Base-by-base conservation (phyloP, 1,140 invertebrate species). In the Phenacoccus solenopsis region DNA sequence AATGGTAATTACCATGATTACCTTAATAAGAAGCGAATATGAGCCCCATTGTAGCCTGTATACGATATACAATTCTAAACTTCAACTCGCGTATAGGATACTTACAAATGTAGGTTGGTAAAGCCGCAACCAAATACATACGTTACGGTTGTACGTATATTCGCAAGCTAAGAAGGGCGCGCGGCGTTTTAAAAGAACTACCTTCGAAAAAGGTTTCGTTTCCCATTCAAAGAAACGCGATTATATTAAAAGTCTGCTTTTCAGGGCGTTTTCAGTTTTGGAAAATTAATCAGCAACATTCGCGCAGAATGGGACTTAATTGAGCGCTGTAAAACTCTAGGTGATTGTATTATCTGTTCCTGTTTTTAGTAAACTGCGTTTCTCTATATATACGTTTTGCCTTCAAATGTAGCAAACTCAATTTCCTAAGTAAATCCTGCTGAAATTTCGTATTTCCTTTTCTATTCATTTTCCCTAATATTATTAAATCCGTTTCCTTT, bases 391-490 rank as follows among this genome's bases (percentile, higher is more conserved):
- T 64, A 24, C 59, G 59, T 24, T 64, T 64, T 20, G 25, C 59
- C 59, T 64, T 64, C 59, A 9, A 64, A 64, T 24, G 25, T 64
- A 64, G 59, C 21, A 64, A 64, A 64, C 59, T 64, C 59, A 64
- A 64, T 64, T 64, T 64, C 59, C 59, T 64, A 64, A 64, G 59
- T 64, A 25, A 64, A 64, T 64, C 59, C 59, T 64, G 59, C 59
- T 64, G 59, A 64, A 64, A 64, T 64, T 64, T 64, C 59, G 59
- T 64, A 64, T 64, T 64, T 64, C 59, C 59, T 64, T 64, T 64
- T 64, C 20, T 64, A 64, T 64, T 64, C 59, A 64, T 25, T 64
- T 64, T 64, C 59, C 25, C 59, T 64, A 64, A 64, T 64, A 64
- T 10, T 27, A 27, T 64, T 64, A 64, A 64, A 64, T 64, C 59